phyloP scores from a whole-genome alignment of 2,888 invertebrate genomes.

The Drosophila meridiana region DNA sequence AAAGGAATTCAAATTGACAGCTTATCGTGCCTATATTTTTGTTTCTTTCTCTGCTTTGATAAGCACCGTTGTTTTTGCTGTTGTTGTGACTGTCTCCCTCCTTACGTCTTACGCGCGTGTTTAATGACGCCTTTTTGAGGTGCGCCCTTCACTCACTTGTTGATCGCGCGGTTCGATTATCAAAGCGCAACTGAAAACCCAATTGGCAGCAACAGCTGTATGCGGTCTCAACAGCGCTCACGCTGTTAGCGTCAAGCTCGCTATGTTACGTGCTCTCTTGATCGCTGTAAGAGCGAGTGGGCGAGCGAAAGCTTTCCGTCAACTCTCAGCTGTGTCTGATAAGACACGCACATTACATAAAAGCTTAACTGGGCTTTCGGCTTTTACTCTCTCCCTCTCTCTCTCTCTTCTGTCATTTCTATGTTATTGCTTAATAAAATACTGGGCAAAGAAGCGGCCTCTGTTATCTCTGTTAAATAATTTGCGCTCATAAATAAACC shows the following conservation, averaged over 20 bases:
- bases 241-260: conserved; percentile 42
- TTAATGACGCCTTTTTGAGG: conserved; percentile 1
- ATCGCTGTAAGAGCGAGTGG: conserved; percentile 23
- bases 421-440: conserved; percentile 9
- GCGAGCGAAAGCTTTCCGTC: conserved; percentile 27
- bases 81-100: conserved; percentile 1
- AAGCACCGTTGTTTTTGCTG: conserved; percentile 39
- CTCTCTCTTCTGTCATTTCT: not conserved
- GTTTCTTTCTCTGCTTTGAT: conserved; percentile 44
- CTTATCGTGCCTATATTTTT: conserved; percentile 42
- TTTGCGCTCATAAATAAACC: conserved; percentile 11
- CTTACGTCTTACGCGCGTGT: conserved; percentile 6
- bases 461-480: not conserved
- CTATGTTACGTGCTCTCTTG: conserved; percentile 26
- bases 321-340: conserved; percentile 49
- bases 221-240: not conserved
- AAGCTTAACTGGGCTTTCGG: not conserved
- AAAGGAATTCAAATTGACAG: conserved; percentile 15
- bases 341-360: conserved; percentile 27
- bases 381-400: not conserved
- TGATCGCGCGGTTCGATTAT: conserved; percentile 55
- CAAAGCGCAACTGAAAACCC: conserved; percentile 53
- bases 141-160: conserved; percentile 27
- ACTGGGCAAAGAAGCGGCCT: not conserved
- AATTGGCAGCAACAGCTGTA: conserved; percentile 28